Evolutionary conservation across 2,888 invertebrate species (phyloP), one percentile per base, ranked within the genome.

Genomic region (Plagodis dolabraria): DNA sequence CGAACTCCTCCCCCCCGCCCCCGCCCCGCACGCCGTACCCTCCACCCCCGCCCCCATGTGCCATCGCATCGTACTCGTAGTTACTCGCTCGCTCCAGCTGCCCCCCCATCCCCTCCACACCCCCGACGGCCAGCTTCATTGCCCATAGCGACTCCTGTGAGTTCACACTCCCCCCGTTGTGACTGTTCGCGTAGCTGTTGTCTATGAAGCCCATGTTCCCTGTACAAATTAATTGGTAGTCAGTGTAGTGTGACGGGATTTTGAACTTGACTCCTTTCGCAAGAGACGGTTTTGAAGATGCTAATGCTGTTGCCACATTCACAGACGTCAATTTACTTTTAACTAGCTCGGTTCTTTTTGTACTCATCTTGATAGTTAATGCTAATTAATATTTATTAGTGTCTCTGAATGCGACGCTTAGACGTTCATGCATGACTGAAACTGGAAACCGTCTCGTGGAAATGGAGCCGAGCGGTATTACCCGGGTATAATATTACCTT

Each of bases 91-190:
- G 89, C 71, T 95, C 95, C 76, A 94, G 80, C 61, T 86, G 86
- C 33, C 85, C 75, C 0, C 81, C 78, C 71, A 86, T 78, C 79
- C 94, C 95, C 54, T 94, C 95, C 53, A 95, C 95, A 70, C 94
- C 95, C 4, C 94, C 94, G n/a, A 96, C 96, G 0, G 96, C 96
- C 94, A 96, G 96, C 89, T 98, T 98, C 94, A 98, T 96, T 89
- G 98, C 98, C 98, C 98, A 98, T 77, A 98, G 90, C 43, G 98
- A 98, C 86, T 98, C 98, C 87, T 98, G 98, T 5, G 98, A 98
- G 92, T 98, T 98, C 59, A 98, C 98, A 75, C 98, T 98, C 70
- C 98, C 98, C n/a, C 98, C 98, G 86, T 98, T 97, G 92, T 98
- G 98, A 62, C 97, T 98, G 85, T 98, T 98, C 61, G 97, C 97